Evolutionary conservation across 2,797 vertebrate species (phyloP).

Genomic region (Cyprinodon diabolis): DNA sequence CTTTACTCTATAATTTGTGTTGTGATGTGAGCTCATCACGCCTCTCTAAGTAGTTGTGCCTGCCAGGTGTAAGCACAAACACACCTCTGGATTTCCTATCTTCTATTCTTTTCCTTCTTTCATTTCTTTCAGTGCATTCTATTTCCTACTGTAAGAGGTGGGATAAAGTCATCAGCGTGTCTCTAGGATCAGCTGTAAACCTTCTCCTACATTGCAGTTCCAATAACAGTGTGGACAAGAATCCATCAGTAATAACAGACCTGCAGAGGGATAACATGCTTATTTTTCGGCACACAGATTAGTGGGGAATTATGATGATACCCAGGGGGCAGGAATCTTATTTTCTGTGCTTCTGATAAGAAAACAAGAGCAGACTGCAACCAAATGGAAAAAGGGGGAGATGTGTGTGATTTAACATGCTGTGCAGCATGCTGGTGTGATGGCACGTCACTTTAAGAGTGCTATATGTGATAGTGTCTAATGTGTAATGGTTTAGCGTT

Average conservation of each 20-base stretch:
- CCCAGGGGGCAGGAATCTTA: slow-evolving; percentile 75
- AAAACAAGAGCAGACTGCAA: slow-evolving; percentile 68
- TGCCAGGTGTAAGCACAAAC: slow-evolving; percentile 33
- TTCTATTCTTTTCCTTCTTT: slow-evolving; percentile 7
- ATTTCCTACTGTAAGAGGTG: slow-evolving; percentile 17
- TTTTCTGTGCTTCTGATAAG: slow-evolving; percentile 76
- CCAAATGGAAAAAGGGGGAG: slow-evolving; percentile 37
- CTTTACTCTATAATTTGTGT: slow-evolving; percentile 60
- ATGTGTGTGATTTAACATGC: slow-evolving; percentile 63
- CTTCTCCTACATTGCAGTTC: slow-evolving; percentile 52
- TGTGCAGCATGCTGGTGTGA: slow-evolving; percentile 52
- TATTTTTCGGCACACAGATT: slow-evolving; percentile 69
- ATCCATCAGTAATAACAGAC: slow-evolving; percentile 61
- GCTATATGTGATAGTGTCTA: slow-evolving; percentile 55
- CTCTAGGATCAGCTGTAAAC: slow-evolving; percentile 66
- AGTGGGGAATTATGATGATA: slow-evolving; percentile 76
- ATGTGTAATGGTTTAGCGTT: slow-evolving; percentile 48
- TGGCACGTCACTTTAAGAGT: slow-evolving; percentile 55
- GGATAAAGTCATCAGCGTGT: slow-evolving; percentile 44
- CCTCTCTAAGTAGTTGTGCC: slow-evolving; percentile 29
- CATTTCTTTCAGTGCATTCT: slow-evolving; percentile 16
- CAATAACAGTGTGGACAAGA: slow-evolving; percentile 46
- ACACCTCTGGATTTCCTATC: slow-evolving; percentile 40
- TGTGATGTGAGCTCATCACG: slow-evolving; percentile 48
- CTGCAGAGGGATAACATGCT: slow-evolving; percentile 59